Base-by-base conservation (phyloP, 2,888 invertebrate species). In the Scaptomyza tumidula region DNA sequence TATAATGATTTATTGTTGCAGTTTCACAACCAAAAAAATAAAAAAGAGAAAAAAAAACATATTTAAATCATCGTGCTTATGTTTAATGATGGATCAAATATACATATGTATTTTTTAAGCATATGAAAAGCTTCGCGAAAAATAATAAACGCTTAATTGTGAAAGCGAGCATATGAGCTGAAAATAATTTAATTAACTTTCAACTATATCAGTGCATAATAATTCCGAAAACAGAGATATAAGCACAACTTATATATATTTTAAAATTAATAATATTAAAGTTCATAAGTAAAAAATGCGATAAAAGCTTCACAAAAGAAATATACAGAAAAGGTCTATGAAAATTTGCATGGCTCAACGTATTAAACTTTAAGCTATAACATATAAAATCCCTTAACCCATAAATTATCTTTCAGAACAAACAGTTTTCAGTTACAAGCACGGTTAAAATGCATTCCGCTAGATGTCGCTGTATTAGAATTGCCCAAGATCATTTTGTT, bases 1-100 rank as follows among this genome's bases (percentile, higher is more conserved):
- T 48, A 77, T 78, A 82, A 85, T 87, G 86, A 83, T 87, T 87
- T 83, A 83, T 86, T 79, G 53, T 86, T 78, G 64, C 53, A 37
- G 31, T 63, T 45, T 27, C 60, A 64, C 48, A 61, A 49, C 65
- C 68, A 19, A 2, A 19, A n/a, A 31, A 14, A 46, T 3, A 9
- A 31, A 10, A 19, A n/a, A 31, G 29, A 46, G 6, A 9, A 31
- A 10, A 19, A 3, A 76, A 86, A 75, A 75, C 85, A 87, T 87
- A 87, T 85, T 82, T 73, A 71, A 85, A 81, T 52, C 69, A 67
- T 57, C 69, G 59, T 55, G 71, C 84, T 87, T 76, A 71, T 65
- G 69, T 71, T 87, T 69, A 84, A 82, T 81, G 85, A 81, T 73
- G 64, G 62, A 48, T 60, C 59, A 70, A 73, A 65, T 48, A 66